A percentile compares a stretch with the other conserved stretches of the same genome.
phyloP scores from a whole-genome alignment of 2,888 invertebrate genomes.

The Petrophora chlorosata region DNA sequence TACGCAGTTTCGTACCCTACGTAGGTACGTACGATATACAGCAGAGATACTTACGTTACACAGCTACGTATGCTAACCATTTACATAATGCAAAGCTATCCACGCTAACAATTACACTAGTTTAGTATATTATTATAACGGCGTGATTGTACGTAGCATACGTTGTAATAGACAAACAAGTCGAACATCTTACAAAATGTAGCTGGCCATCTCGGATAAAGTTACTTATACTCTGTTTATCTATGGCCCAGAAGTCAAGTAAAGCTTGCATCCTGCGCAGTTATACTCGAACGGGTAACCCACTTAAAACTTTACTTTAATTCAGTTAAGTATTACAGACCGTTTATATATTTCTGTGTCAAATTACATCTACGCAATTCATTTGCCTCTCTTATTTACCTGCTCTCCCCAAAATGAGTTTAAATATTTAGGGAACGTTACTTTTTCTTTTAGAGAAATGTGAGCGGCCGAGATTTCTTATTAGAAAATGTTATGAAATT shows the following conservation, averaged over 20 bases:
- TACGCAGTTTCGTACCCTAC: too few species aligned
- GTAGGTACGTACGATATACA: too few species aligned
- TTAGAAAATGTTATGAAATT: slow-evolving; percentile 15
- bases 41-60: too few species aligned
- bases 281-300: slow-evolving; percentile 44
- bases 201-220: too few species aligned
- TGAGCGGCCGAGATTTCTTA: slow-evolving; percentile 16
- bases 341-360: slow-evolving; percentile 42
- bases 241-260: slow-evolving; percentile 17
- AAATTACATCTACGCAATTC: slow-evolving; percentile 44
- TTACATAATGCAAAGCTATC: too few species aligned
- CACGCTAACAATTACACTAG: too few species aligned
- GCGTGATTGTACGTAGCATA: too few species aligned
- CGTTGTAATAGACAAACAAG: too few species aligned
- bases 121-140: too few species aligned
- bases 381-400: slow-evolving; percentile 42
- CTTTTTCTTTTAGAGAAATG: slow-evolving; percentile 22
- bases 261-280: slow-evolving; percentile 37
- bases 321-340: slow-evolving; percentile 47
- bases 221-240: too few species aligned
- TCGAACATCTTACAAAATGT: too few species aligned
- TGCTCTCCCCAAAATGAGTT: slow-evolving; percentile 19
- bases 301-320: slow-evolving; percentile 46
- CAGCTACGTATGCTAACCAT: too few species aligned
- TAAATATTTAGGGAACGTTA: slow-evolving; percentile 25